Percentiles rank a stretch among this genome's conserved stretches.
Evolutionary conservation across 2,113 vertebrate genomes (phyloP).

Genomic region (Cheirogaleus medius): DNA sequence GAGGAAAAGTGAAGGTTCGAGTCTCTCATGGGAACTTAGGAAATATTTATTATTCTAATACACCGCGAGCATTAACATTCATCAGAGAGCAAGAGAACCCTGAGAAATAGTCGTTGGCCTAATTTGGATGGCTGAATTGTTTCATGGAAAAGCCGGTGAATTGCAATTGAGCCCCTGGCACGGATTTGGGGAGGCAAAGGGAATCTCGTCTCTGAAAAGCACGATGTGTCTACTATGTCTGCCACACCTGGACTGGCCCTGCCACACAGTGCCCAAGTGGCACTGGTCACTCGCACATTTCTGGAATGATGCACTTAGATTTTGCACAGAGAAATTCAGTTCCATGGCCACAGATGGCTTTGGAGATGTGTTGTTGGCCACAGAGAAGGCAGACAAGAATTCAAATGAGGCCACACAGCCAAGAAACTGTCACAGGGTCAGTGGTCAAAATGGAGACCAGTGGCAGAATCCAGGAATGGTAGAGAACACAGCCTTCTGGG

Average conservation of each 20-base stretch:
- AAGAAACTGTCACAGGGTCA: neutral
- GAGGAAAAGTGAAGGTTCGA: neutral
- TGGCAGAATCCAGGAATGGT: neutral
- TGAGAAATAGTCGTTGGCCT: neutral
- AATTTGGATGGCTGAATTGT: neutral
- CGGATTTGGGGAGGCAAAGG: neutral
- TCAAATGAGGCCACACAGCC: neutral
- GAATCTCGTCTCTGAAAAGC: neutral
- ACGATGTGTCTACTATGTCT: fast-evolving
- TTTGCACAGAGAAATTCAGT: neutral
- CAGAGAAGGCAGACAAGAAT: neutral
- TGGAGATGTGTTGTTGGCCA: neutral
- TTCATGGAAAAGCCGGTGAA: neutral
- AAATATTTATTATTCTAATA: neutral
- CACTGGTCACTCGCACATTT: fast-evolving
- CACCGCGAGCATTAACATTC: neutral
- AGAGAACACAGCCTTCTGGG: neutral
- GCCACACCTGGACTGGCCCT: neutral
- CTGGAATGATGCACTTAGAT: fast-evolving
- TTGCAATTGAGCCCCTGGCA: neutral
- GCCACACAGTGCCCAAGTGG: fast-evolving
- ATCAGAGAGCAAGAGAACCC: neutral
- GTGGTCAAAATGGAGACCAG: neutral
- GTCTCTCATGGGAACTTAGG: neutral
- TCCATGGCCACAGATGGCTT: neutral